phyloP scores from a whole-genome alignment of 1,140 invertebrate genomes.

The Drosophila pallidifrons region DNA sequence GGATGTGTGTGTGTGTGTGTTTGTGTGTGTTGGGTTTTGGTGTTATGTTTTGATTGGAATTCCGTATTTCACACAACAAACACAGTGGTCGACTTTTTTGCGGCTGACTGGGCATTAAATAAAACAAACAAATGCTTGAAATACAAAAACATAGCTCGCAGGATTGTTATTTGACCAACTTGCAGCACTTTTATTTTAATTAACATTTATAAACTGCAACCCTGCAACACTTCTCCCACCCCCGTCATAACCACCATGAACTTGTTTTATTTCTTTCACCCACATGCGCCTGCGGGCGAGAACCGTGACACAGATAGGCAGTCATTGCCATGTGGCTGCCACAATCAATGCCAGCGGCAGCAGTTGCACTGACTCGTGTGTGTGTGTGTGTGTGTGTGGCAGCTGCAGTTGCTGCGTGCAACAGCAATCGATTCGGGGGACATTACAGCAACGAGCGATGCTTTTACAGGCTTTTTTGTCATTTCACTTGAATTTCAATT shows the following conservation, averaged over 20 bases:
- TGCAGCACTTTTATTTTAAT: constrained; percentile 45
- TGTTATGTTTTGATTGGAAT: constrained; percentile 68
- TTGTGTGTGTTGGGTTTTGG: neutral
- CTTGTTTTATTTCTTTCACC: neutral
- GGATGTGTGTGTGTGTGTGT: constrained; percentile 5
- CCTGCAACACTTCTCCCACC: neutral
- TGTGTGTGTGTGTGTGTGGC: neutral
- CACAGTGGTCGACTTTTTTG: constrained; percentile 40
- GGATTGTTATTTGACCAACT: neutral
- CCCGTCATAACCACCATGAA: neutral
- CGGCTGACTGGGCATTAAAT: constrained; percentile 7
- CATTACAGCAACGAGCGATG: neutral
- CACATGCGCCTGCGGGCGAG: neutral
- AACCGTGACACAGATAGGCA: constrained; percentile 46
- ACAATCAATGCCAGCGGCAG: constrained; percentile 27
- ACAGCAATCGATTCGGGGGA: neutral
- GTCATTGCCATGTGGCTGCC: constrained; percentile 11
- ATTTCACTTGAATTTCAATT: constrained; percentile 31
- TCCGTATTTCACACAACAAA: constrained; percentile 59
- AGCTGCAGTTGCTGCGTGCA: constrained; percentile 5
- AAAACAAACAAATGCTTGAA: constrained; percentile 48
- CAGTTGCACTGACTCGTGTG: constrained; percentile 20
- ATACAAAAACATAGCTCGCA: constrained; percentile 11
- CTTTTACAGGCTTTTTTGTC: neutral
- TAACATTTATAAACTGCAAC: constrained; percentile 36